Evolutionary conservation across 2,797 vertebrate species (phyloP).

Genomic region (Pteropus rufus): DNA sequence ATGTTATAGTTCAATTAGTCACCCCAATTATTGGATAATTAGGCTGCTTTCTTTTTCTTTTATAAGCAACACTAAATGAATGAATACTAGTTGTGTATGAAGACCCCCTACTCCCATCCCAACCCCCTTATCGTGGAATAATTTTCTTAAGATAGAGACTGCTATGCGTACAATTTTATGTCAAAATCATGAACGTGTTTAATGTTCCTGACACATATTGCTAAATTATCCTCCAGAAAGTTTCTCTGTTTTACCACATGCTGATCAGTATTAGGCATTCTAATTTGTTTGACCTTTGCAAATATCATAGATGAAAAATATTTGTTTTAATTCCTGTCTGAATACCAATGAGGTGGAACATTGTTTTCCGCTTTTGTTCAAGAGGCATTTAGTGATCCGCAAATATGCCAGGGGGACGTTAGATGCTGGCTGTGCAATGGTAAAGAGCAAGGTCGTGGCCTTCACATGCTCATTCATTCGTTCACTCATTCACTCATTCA

Average conservation of each 20-base stretch:
- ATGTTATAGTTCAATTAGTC: background rate
- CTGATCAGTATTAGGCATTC: background rate
- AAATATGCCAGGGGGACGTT: accelerated
- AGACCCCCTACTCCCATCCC: background rate
- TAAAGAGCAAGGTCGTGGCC: background rate
- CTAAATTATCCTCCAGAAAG: background rate
- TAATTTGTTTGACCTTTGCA: conserved; percentile 24
- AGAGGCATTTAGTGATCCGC: too few species aligned
- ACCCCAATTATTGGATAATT: too few species aligned
- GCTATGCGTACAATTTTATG: background rate
- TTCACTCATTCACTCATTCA: background rate
- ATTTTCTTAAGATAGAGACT: background rate
- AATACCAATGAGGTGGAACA: background rate
- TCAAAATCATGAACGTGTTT: background rate
- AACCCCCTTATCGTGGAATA: background rate
- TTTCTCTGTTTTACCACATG: background rate
- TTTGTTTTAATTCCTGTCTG: background rate
- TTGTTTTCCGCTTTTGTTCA: background rate
- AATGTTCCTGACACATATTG: background rate
- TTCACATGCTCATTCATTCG: background rate
- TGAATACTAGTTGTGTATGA: background rate
- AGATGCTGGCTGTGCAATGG: accelerated
- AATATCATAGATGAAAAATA: background rate
- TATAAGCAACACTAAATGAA: background rate
- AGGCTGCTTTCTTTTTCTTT: background rate